Evolutionary conservation across 2,797 vertebrate species (phyloP), one percentile per base, ranked within the genome.

Genomic region (Chaetophractus vellerosus): DNA sequence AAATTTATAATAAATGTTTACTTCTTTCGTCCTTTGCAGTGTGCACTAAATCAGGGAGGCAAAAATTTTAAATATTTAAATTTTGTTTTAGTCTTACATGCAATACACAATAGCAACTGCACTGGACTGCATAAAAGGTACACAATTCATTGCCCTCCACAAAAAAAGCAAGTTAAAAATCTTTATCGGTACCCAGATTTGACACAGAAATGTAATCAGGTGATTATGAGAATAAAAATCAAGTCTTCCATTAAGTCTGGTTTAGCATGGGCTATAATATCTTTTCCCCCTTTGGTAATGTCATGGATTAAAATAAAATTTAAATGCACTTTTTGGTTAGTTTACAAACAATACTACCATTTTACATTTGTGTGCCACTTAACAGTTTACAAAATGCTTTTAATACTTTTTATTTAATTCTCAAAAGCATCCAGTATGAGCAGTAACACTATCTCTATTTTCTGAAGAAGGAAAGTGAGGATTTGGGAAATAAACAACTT

Each of bases 41-140:
- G 31, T 86, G 45, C 9, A 96, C 48, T 86, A 90, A 69, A 52
- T 61, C 26, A 86, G 31, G 31, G 80, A 92, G 64, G 12, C 41
- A 95, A 75, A 91, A 59, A 76, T 12, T 31, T 93, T 48, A 85
- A 91, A 59, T 71, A 94, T 91, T 92, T 90, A 80, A 83, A 95
- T 76, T 28, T 10, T 90, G 19, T 69, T 91, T 93, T 89, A 24
- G 8, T 87, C 52, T 85, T 85, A 33, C 4, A 75, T 72, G 24
- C 23, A 91, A 75, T 18, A 87, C 14, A 92, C 36, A 95, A 79
- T 5, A 92, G 75, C 95, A 94, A 90, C 94, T 52, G 48, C 45
- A 94, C 6, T 86, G 36, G 38, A 57, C 21, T 89, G 11, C 38
- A 90, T 74, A 75, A 88, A 96, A 93, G 48, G 72, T 87, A 90